phyloP scores from a whole-genome alignment of 2,113 vertebrate genomes.

The Paramormyrops kingsleyae region DNA sequence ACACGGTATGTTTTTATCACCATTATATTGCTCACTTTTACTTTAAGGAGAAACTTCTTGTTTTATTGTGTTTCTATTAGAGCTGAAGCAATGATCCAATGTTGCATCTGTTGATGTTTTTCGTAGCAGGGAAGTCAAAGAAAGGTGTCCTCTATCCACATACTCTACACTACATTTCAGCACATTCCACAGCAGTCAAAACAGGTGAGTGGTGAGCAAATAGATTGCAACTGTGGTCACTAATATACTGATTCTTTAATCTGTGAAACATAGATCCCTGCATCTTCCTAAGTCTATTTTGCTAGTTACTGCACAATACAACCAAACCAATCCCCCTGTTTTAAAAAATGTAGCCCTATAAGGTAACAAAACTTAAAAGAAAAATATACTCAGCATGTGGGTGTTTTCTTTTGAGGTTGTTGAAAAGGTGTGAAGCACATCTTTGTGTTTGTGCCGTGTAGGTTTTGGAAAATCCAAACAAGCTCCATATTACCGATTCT shows the following conservation, averaged over 20 bases:
- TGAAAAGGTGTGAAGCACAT: no score
- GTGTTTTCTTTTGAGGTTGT: no score
- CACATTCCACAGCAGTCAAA: slow-evolving; percentile 67
- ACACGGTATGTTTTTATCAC: background rate
- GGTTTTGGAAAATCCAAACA: no score
- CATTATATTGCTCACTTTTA: background rate
- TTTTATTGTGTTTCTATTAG: background rate
- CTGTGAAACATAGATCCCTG: background rate
- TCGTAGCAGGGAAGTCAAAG: slow-evolving; percentile 80
- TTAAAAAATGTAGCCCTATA: no score
- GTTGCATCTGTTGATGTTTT: slow-evolving; percentile 24
- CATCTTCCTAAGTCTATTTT: background rate
- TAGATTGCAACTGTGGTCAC: background rate
- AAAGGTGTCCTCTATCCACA: slow-evolving; percentile 85
- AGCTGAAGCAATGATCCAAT: background rate
- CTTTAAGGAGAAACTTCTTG: background rate
- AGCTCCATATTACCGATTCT: no score
- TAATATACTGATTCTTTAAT: background rate
- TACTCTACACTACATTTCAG: slow-evolving; percentile 71
- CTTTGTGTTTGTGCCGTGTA: no score
- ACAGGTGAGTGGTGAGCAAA: slow-evolving; percentile 60
- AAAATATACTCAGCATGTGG: no score
- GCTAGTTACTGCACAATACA: background rate
- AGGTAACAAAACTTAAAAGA: no score
- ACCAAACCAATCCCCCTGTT: background rate